These are phyloP conservation scores for Cynopterus sphinx DNA, from an alignment of 2,797 vertebrate species.

Conservation along the genomic window DNA sequence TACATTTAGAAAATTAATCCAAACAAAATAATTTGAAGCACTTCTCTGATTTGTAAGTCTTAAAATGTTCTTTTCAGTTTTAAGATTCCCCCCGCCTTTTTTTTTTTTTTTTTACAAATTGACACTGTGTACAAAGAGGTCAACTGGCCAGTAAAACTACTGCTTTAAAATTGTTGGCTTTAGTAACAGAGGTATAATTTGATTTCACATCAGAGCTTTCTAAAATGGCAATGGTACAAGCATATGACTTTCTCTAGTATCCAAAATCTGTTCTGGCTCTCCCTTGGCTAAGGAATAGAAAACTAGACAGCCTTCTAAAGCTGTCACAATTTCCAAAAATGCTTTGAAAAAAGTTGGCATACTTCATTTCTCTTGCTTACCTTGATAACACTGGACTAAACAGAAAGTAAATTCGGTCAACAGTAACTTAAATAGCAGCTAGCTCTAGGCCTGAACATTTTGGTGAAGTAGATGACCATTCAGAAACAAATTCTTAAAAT, in stretches of 20 bases:
- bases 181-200: slow-evolving; percentile 83
- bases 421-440: slow-evolving; percentile 49
- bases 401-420: slow-evolving; percentile 66
- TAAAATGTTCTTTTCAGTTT: slow-evolving; percentile 69
- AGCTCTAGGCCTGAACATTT: slow-evolving; percentile 49
- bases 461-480: slow-evolving; percentile 36
- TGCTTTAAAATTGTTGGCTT: slow-evolving; percentile 85
- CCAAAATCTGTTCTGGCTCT: slow-evolving; percentile 76
- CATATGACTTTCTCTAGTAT: slow-evolving; percentile 74
- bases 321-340: slow-evolving; percentile 57
- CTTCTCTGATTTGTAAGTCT: slow-evolving; percentile 81
- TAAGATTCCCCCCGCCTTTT: slow-evolving; percentile 44
- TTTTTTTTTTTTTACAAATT: slow-evolving; percentile 78
- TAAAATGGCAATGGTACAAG: slow-evolving; percentile 82
- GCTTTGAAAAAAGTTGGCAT: slow-evolving; percentile 68
- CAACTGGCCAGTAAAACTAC: slow-evolving; percentile 83
- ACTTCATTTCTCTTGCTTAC: slow-evolving; percentile 54
- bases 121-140: slow-evolving; percentile 82
- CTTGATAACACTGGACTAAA: slow-evolving; percentile 72
- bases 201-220: slow-evolving; percentile 83
- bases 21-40: slow-evolving; percentile 82
- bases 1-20: slow-evolving; percentile 81
- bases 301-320: slow-evolving; percentile 71
- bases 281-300: slow-evolving; percentile 75
- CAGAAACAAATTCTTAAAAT: slow-evolving; percentile 47